These are phyloP conservation scores for Podarcis raffonei DNA, from an alignment of 2,113 vertebrate species.

Conservation along the genomic window DNA sequence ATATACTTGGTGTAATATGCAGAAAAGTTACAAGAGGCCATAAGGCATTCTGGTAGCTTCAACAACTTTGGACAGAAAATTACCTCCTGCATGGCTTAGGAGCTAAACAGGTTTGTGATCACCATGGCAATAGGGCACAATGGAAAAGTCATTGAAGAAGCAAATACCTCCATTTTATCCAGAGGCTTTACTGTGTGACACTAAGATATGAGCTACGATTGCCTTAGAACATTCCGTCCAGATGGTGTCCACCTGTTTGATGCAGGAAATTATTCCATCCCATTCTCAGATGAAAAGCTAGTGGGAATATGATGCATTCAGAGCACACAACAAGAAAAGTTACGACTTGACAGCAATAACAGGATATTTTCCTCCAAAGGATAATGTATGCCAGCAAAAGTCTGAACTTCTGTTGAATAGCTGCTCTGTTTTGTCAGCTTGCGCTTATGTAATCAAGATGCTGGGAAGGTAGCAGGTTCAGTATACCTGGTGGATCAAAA, in stretches of 20 bases:
- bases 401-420: conserved; percentile 64
- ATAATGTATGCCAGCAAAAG: conserved; percentile 59
- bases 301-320: conserved; percentile 49
- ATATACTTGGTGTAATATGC: background rate
- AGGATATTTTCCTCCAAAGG: conserved; percentile 47
- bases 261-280: conserved; percentile 43
- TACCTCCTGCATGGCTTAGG: conserved; percentile 18
- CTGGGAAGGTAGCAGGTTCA: conserved; percentile 25
- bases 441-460: conserved; percentile 54
- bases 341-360: conserved; percentile 34
- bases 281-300: conserved; percentile 48
- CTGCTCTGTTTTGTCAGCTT: conserved; percentile 45
- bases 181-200: conserved; percentile 51
- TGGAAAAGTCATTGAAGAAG: conserved; percentile 48
- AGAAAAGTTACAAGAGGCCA: background rate
- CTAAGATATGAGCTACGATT: conserved; percentile 34
- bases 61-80: conserved; percentile 40
- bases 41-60: background rate
- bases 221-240: conserved; percentile 51
- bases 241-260: conserved; percentile 62
- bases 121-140: conserved; percentile 5
- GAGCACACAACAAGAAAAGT: conserved; percentile 36
- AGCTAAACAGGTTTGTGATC: background rate
- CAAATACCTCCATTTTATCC: conserved; percentile 53
- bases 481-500: conserved; percentile 3